A percentile compares a stretch with the other conserved stretches of the same genome.
phyloP scores from a whole-genome alignment of 2,888 invertebrate genomes.

The Aphodius granarius region DNA sequence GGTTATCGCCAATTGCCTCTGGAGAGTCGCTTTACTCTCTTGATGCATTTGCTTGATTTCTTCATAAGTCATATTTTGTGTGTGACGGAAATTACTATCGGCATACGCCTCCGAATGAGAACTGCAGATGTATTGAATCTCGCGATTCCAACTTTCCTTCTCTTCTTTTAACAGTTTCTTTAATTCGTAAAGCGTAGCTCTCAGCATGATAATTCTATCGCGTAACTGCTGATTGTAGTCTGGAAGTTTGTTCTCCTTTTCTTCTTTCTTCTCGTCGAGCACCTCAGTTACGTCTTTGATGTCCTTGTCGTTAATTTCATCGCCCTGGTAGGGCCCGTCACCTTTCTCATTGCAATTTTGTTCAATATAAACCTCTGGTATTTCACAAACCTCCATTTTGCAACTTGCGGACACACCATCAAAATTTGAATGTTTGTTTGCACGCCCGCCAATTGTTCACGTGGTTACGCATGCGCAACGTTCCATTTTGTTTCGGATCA shows the following conservation, averaged over 20 bases:
- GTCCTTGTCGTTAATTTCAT: not conserved
- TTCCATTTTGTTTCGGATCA: not conserved
- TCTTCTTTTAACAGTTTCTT: constrained; percentile 45
- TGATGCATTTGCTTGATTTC: constrained; percentile 44
- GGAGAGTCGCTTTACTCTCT: constrained; percentile 43
- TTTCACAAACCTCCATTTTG: constrained; percentile 8
- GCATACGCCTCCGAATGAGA: not conserved
- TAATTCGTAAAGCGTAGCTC: constrained; percentile 42
- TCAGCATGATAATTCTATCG: constrained; percentile 42
- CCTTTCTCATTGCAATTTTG: constrained; percentile 6
- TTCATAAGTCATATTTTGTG: constrained; percentile 34
- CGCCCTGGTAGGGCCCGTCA: not conserved
- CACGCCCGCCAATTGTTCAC: constrained; percentile 12
- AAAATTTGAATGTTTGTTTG: constrained; percentile 18
- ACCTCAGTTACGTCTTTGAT: constrained; percentile 4
- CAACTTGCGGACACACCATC: not conserved
- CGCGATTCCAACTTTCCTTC: constrained; percentile 46
- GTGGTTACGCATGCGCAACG: not conserved
- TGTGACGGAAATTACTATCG: not conserved
- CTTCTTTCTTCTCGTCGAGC: not conserved
- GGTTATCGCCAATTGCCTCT: constrained; percentile 47
- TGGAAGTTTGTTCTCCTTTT: not conserved
- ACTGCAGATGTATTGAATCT: constrained; percentile 33
- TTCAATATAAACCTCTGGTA: not conserved
- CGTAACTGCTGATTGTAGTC: constrained; percentile 39